Percentiles rank a stretch among this genome's conserved stretches.
These are phyloP conservation scores for Halyomorpha halys DNA, from an alignment of 1,140 invertebrate species.

Conservation along the genomic window DNA sequence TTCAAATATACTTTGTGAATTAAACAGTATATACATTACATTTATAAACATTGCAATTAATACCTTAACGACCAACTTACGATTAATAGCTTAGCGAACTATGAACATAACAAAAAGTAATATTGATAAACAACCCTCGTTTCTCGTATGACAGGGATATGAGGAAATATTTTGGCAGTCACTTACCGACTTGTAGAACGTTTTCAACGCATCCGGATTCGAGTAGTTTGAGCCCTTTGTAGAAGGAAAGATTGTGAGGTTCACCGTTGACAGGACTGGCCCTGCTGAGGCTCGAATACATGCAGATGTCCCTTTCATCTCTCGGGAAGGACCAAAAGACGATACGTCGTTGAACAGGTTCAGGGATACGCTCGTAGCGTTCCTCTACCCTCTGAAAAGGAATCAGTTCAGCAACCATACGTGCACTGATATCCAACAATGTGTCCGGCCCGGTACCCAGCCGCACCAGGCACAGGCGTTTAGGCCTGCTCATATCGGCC, in stretches of 20 bases:
- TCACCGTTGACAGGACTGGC: conserved; percentile 40
- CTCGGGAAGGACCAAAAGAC: conserved; percentile 82
- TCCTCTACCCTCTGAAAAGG: conserved; percentile 80
- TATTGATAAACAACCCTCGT: too few relatives aligned
- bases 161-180: too few relatives aligned
- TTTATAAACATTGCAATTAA: too few relatives aligned
- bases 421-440: conserved; percentile 69
- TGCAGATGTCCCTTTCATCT: conserved; percentile 75
- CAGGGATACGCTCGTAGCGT: conserved; percentile 72
- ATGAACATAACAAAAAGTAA: too few relatives aligned
- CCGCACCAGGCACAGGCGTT: conserved; percentile 34
- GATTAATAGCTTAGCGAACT: too few relatives aligned
- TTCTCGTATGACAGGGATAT: too few relatives aligned
- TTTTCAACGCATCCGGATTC: conserved; percentile 67
- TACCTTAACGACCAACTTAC: too few relatives aligned
- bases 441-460: conserved; percentile 41
- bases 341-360: conserved; percentile 74
- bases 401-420: conserved; percentile 70
- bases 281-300: conserved; percentile 73
- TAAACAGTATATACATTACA: too few relatives aligned
- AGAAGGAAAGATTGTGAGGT: conserved; percentile 69
- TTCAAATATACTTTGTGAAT: too few relatives aligned
- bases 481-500: conserved; percentile 32
- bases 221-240: conserved; percentile 70
- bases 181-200: conserved; percentile 84